Evolutionary conservation across 2,888 invertebrate species (phyloP), one percentile per base, ranked within the genome.

Genomic region (Apodemia duryi): DNA sequence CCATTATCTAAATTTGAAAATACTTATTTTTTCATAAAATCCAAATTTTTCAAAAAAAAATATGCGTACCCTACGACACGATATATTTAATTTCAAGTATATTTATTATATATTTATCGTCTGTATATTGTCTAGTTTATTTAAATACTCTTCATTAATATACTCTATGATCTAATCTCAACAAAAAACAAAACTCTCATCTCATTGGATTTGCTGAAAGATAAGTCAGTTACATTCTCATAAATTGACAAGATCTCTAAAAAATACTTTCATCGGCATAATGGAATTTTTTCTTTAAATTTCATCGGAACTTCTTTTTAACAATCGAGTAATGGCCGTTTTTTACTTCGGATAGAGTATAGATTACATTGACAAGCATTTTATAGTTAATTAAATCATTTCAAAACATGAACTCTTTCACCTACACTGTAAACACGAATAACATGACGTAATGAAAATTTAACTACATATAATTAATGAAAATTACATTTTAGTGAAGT

Each of bases 401-500:
- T 60, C 57, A 60, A 60, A 60, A 60, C 57, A 51, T 51, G 49
- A 51, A 51, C 49, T n/a, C 49, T 35, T 60, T 13, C 57, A 60
- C 32, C 57, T 60, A 60, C 57, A 32, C 57, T 35, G 7, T 13
- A 35, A 60, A 60, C 49, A 51, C 57, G n/a, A 60, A 35, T 60
- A 32, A 60, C 32, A 60, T 32, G 35, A 60, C 9, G 32, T 60
- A 35, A 60, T 60, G 57, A 60, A 35, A 32, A 35, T 60, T 60
- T 35, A 60, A 60, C 35, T 60, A 38, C 38, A 38, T 38, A 60
- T 7, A n/a, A 54, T 54, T 38, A 61, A 63, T 41, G 64, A 63
- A 67, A 69, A 65, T 66, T 70, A 71, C 74, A 77, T 74, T 71
- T 60, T 60, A 60, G 71, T 77, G 79, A 84, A 73, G 71, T 73